Conservation (phyloP, 2,113 vertebrate genomes). For the Alces alces region DNA sequence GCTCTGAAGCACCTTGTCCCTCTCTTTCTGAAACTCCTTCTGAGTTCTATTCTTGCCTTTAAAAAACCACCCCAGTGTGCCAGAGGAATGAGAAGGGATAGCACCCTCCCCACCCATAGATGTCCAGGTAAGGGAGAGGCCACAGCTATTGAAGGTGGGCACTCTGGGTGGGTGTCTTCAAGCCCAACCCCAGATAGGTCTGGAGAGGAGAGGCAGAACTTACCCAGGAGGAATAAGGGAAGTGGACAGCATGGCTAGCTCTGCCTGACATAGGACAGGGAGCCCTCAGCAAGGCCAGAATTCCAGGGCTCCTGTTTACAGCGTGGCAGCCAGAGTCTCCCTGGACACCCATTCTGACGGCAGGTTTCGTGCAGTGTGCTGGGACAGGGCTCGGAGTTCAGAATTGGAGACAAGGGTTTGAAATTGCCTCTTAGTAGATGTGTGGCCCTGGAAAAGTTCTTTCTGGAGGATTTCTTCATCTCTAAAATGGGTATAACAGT, state of each 20-base stretch:
- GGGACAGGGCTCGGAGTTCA: background rate
- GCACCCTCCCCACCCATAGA: background rate
- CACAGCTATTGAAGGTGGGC: background rate
- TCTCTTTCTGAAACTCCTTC: background rate
- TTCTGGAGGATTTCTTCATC: conserved; percentile 18
- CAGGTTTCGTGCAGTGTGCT: background rate
- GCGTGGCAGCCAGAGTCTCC: background rate
- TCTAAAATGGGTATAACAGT: background rate
- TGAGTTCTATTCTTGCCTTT: background rate
- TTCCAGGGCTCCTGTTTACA: background rate
- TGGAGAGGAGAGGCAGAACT: background rate
- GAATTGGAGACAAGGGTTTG: background rate
- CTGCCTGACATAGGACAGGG: background rate
- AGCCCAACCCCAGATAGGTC: background rate
- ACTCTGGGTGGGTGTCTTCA: background rate
- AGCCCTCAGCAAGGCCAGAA: background rate
- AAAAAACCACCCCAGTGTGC: background rate
- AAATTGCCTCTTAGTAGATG: background rate
- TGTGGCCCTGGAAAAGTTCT: background rate
- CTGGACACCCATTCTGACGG: background rate
- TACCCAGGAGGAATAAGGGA: background rate
- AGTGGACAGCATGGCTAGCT: background rate
- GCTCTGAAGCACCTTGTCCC: background rate
- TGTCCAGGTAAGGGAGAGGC: background rate
- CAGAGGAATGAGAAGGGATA: background rate